Conservation (phyloP, 2,888 invertebrate species). For the Tipula lateralis region DNA sequence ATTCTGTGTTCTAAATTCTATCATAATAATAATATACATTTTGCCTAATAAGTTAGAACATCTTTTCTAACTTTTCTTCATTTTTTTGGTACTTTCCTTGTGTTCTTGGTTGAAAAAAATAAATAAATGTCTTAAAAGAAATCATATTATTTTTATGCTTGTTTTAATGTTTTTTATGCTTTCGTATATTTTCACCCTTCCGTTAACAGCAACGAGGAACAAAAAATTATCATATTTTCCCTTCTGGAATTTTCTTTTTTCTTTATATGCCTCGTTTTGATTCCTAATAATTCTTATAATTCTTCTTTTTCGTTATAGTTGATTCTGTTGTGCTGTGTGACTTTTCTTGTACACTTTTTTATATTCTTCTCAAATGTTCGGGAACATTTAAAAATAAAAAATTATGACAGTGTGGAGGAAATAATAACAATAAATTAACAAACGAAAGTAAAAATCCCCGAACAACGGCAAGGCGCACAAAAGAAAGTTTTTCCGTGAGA, state of each 20-base stretch:
- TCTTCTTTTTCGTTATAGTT: neutral
- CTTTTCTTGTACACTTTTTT: neutral
- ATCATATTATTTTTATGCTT: neutral
- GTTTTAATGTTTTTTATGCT: neutral
- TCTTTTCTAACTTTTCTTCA: neutral
- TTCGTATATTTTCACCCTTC: conserved; percentile 5
- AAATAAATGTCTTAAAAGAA: conserved; percentile 11
- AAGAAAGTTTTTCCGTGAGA: neutral
- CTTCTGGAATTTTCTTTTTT: neutral
- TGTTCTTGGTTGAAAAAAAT: neutral
- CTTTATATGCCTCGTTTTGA: neutral
- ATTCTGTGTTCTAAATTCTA: neutral
- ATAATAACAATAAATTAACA: neutral
- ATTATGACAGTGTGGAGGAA: neutral
- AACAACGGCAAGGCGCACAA: neutral
- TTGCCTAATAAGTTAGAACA: conserved; percentile 24
- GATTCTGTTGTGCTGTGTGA: neutral
- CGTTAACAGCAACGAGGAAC: neutral
- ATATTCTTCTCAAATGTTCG: conserved; percentile 9
- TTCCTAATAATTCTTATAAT: neutral
- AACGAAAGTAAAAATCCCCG: too few species aligned
- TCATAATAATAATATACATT: neutral
- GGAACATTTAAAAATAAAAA: neutral
- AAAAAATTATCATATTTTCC: conserved; percentile 5
- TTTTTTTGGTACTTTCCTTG: neutral